Evolutionary conservation across 2,113 vertebrate species (phyloP).

Genomic region (Erinaceus europaeus): DNA sequence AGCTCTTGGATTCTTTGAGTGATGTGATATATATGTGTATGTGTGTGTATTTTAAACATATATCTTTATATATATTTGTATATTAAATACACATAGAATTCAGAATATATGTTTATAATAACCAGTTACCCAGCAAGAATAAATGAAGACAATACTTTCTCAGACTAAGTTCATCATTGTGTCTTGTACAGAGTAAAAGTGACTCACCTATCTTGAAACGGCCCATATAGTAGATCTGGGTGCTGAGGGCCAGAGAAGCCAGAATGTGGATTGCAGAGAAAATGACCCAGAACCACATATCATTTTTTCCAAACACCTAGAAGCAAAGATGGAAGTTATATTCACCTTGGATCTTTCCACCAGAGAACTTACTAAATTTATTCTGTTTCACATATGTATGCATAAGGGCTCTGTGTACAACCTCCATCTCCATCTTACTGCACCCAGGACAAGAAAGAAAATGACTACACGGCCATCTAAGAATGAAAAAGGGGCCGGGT

Average conservation of each 20-base stretch:
- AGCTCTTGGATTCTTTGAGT: too few species aligned
- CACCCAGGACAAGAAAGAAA: neutral
- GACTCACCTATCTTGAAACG: constrained; percentile 86
- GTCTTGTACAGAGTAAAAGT: neutral
- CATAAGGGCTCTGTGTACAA: neutral
- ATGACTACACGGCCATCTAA: neutral
- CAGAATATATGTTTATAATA: neutral
- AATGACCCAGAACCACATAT: constrained; percentile 86
- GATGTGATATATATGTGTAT: too few species aligned
- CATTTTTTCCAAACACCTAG: constrained; percentile 86
- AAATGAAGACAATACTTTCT: neutral
- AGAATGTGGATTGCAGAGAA: constrained; percentile 85
- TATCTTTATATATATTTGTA: too few species aligned
- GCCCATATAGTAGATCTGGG: constrained; percentile 89
- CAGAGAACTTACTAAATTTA: neutral
- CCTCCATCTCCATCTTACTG: too few species aligned
- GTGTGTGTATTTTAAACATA: too few species aligned
- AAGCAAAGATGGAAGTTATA: constrained; percentile 37
- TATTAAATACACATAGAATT: neutral
- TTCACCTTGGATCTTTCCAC: neutral
- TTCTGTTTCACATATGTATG: neutral
- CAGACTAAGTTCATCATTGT: neutral
- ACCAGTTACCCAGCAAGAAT: neutral
- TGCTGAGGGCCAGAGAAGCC: constrained; percentile 85
- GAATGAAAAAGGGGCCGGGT: too few species aligned